These are phyloP conservation scores for Ophonus ardosiacus DNA, from an alignment of 2,888 invertebrate genomes.

Conservation along the genomic window DNA sequence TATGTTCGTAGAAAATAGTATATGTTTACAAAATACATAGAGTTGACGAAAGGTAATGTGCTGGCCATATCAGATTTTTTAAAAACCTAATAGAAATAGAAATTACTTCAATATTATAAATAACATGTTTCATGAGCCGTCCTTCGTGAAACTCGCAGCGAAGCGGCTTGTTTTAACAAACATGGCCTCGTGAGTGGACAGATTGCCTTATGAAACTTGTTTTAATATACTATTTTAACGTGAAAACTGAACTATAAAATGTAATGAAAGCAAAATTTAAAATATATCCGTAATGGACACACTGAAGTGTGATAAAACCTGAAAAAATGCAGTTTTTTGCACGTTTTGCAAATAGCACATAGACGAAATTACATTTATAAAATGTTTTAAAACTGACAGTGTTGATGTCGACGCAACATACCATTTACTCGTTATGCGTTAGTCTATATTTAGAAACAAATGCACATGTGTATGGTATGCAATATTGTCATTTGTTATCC, in stretches of 20 bases:
- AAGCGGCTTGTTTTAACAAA: no score
- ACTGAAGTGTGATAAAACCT: not conserved
- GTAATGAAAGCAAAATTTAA: not conserved
- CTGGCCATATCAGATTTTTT: no score
- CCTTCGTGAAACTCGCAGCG: no score
- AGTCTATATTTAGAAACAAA: not conserved
- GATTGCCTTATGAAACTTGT: no score
- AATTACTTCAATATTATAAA: no score
- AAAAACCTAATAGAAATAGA: no score
- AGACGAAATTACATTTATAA: not conserved
- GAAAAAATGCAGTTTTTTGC: not conserved
- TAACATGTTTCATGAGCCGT: no score
- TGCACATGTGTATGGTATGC: not conserved
- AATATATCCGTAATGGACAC: not conserved
- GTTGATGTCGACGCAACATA: not conserved
- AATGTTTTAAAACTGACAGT: not conserved
- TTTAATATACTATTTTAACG: no score
- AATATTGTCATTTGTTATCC: not conserved
- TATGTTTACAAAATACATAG: no score
- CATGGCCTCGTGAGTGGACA: no score
- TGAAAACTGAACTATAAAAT: not conserved
- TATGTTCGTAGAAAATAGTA: no score
- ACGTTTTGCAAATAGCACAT: not conserved
- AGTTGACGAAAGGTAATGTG: no score
- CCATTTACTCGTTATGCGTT: not conserved